Evolutionary conservation across 2,113 vertebrate species (phyloP).

Genomic region (Ibidorhyncha struthersii): DNA sequence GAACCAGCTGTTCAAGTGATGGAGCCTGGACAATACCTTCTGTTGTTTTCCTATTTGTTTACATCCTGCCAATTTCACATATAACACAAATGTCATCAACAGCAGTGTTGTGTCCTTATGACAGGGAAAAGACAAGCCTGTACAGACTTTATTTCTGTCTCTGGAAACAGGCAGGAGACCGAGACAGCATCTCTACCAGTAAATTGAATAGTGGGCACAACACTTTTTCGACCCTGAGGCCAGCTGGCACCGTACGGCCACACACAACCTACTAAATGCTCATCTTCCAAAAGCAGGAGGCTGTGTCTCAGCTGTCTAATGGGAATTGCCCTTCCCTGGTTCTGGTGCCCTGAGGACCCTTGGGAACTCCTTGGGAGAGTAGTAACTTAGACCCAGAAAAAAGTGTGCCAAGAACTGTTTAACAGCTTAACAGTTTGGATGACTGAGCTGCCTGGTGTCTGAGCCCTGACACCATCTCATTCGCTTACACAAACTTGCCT

Average conservation of each 20-base stretch:
- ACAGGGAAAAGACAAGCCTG: not conserved
- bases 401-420: not conserved
- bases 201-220: not conserved
- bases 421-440: not conserved
- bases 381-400: not conserved
- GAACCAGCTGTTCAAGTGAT: conserved; percentile 13
- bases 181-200: not conserved
- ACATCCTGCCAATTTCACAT: conserved; percentile 10
- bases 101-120: not conserved
- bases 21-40: conserved; percentile 26
- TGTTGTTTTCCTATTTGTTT: conserved; percentile 52
- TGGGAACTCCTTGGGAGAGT: not conserved
- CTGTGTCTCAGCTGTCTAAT: not conserved
- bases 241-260: not conserved
- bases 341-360: not conserved
- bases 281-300: not conserved
- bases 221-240: not conserved
- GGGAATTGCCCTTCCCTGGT: not conserved
- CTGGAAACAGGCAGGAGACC: not conserved
- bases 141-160: not conserved
- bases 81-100: not conserved
- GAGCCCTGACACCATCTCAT: not conserved
- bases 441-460: not conserved
- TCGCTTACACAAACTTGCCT: accelerated
- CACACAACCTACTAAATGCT: not conserved